Percentiles rank a stretch among this genome's conserved stretches.
These are phyloP conservation scores for Yponomeuta malinellus DNA, from an alignment of 2,888 invertebrate species.

Conservation along the genomic window DNA sequence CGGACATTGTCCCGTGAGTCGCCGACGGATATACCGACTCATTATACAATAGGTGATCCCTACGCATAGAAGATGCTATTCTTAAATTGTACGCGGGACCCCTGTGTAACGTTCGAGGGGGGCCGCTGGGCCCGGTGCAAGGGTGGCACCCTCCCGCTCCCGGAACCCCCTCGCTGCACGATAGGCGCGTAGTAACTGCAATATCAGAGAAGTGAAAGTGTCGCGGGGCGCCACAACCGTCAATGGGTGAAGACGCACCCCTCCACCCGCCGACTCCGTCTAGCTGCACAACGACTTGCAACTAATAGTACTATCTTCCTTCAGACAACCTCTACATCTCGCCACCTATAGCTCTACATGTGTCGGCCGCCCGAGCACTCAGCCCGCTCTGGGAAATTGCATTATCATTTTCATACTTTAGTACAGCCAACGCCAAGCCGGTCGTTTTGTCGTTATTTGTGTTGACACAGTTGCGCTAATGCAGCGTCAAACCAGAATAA, in stretches of 20 bases:
- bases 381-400: not conserved
- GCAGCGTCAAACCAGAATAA: not conserved
- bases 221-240: conserved; percentile 73
- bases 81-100: conserved; percentile 59
- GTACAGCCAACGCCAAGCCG: not conserved
- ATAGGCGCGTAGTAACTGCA: conserved; percentile 75
- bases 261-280: conserved; percentile 64
- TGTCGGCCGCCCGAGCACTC: not conserved
- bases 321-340: conserved; percentile 27
- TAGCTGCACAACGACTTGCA: conserved; percentile 58
- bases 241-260: conserved; percentile 73
- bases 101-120: conserved; percentile 39
- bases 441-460: not conserved
- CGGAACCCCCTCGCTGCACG: conserved; percentile 48
- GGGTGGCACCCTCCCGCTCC: conserved; percentile 49
- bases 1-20: conserved; percentile 58
- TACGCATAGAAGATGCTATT: conserved; percentile 35
- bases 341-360: not conserved
- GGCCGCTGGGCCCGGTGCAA: conserved; percentile 60
- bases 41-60: conserved; percentile 6
- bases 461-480: not conserved
- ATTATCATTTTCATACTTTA: not conserved
- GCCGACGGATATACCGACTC: conserved; percentile 25
- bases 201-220: conserved; percentile 75
- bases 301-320: conserved; percentile 61